Percentiles rank a stretch among this genome's conserved stretches.
Conservation (phyloP, 1,140 invertebrate genomes). For the Caerostris darwini region DNA sequence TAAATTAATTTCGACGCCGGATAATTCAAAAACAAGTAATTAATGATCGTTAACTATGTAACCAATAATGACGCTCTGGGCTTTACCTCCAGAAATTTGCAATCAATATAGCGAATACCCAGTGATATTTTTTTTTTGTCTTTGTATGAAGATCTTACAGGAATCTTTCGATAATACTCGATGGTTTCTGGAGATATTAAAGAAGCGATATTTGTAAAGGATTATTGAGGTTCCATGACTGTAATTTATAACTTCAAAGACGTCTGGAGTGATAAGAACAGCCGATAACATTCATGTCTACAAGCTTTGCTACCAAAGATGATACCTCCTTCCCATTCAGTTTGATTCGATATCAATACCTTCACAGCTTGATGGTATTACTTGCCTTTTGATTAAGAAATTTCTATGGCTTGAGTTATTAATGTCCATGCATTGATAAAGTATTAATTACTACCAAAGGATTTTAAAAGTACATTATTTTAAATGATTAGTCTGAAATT, state of each 20-base stretch:
- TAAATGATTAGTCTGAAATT: no score
- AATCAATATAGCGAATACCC: neutral
- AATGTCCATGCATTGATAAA: no score
- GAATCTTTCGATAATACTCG: no score
- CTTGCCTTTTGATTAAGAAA: no score
- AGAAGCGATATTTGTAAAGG: neutral
- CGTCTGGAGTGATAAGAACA: neutral
- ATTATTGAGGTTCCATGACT: neutral
- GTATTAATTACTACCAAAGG: no score
- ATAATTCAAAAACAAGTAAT: constrained; percentile 58
- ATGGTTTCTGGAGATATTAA: neutral
- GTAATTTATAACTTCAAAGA: neutral
- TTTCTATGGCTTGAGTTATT: no score
- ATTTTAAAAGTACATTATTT: no score
- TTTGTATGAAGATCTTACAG: neutral
- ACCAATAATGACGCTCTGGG: constrained; percentile 7
- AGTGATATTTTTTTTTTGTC: neutral
- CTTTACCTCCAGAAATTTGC: neutral
- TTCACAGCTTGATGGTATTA: no score
- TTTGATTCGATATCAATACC: no score
- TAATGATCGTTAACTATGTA: constrained; percentile 51
- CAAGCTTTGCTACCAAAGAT: no score
- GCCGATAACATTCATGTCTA: no score
- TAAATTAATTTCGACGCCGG: constrained; percentile 24
- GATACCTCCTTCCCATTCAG: no score